A percentile compares a stretch with the other conserved stretches of the same genome.
Conservation (phyloP, 2,113 vertebrate species). For the Natator depressus region DNA sequence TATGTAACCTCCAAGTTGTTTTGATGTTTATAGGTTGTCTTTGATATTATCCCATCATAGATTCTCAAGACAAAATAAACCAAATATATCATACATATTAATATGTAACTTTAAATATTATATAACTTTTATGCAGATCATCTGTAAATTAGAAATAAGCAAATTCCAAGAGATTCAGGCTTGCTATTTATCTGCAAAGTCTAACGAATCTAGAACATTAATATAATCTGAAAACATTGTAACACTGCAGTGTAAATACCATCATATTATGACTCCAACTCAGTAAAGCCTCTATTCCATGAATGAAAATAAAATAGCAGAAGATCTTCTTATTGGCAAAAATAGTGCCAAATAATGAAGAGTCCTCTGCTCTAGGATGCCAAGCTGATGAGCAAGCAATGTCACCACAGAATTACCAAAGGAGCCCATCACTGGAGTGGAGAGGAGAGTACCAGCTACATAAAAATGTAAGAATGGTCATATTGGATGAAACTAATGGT, state of each 20-base stretch:
- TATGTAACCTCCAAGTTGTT: neutral
- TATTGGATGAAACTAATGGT: no score
- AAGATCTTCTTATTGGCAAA: neutral
- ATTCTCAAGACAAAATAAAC: neutral
- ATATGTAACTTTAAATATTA: neutral
- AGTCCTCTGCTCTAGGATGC: neutral
- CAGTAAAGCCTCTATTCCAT: neutral
- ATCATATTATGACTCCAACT: neutral
- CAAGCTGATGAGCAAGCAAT: neutral
- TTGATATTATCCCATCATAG: neutral
- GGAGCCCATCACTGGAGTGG: fast-evolving
- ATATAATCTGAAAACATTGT: neutral
- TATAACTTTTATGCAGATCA: neutral
- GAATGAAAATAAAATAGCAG: neutral
- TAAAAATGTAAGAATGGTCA: no score
- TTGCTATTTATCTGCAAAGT: neutral
- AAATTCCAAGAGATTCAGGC: neutral
- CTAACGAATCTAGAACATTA: neutral
- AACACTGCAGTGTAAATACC: neutral
- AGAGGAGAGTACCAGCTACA: neutral
- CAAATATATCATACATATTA: neutral
- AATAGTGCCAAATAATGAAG: neutral
- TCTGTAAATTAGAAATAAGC: neutral
- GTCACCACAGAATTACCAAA: neutral
- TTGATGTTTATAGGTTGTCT: neutral